phyloP scores from a whole-genome alignment of 1,140 invertebrate species.

The Apocrypta bakeri region DNA sequence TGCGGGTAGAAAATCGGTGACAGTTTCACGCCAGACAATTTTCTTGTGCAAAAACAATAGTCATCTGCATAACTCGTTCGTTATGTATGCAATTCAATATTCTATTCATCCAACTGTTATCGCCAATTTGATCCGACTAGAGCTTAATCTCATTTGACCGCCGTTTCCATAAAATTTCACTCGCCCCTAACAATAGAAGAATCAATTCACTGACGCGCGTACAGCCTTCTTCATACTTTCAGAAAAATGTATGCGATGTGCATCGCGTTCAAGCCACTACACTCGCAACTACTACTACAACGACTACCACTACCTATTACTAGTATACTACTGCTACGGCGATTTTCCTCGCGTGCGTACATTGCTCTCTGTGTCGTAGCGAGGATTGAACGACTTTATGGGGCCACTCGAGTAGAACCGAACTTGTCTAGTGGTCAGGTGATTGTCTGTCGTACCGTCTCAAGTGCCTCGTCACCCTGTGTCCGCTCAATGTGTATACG shows the following conservation, averaged over 20 bases:
- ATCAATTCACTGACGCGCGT: not conserved
- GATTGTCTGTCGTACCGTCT: constrained; percentile 26
- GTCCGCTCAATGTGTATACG: too few species aligned
- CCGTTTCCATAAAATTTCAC: not conserved
- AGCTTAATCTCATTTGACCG: not conserved
- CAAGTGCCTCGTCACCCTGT: constrained; percentile 9
- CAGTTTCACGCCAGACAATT: too few species aligned
- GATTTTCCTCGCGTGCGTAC: constrained; percentile 1
- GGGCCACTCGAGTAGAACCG: not conserved
- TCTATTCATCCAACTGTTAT: not conserved
- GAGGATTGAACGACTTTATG: not conserved
- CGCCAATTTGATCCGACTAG: not conserved
- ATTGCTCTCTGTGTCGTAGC: not conserved
- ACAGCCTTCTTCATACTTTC: not conserved
- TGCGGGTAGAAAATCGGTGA: too few species aligned
- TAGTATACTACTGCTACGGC: not conserved
- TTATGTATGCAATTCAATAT: not conserved
- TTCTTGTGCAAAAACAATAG: not conserved
- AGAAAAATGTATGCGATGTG: not conserved
- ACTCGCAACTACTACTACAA: too few species aligned
- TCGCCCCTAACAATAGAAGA: not conserved
- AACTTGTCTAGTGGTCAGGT: constrained; percentile 32
- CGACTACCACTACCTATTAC: too few species aligned
- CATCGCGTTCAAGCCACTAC: not conserved
- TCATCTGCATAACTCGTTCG: too few species aligned